A percentile compares a stretch with the other conserved stretches of the same genome.
These are phyloP conservation scores for Mantis religiosa DNA, from an alignment of 2,888 invertebrate genomes.

Conservation along the genomic window DNA sequence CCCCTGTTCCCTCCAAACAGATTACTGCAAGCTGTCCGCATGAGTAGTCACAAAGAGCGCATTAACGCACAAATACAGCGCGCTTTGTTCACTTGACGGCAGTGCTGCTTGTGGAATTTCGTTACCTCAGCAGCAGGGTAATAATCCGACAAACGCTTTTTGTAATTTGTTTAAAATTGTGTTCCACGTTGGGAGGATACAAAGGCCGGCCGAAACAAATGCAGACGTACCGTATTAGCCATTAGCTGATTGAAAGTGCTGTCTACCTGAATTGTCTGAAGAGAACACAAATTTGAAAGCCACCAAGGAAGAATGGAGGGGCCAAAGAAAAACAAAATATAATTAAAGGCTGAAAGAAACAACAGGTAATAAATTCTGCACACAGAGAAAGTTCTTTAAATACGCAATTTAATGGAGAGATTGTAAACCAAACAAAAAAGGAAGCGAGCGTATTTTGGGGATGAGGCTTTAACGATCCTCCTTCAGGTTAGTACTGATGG, in stretches of 20 bases:
- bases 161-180: neutral
- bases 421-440: neutral
- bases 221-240: neutral
- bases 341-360: neutral
- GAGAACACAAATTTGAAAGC: too few relatives aligned
- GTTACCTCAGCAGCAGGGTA: neutral
- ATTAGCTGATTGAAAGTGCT: neutral
- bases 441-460: neutral
- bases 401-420: neutral
- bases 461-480: too few relatives aligned
- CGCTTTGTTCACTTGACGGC: neutral
- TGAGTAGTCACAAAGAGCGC: neutral
- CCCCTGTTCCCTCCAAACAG: neutral
- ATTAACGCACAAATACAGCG: neutral
- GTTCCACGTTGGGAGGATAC: neutral
- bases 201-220: neutral
- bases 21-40: neutral
- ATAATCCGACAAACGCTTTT: neutral
- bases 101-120: neutral
- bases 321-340: neutral
- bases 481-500: too few relatives aligned
- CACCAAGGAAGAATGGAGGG: neutral
- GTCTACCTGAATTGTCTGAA: neutral
- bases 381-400: neutral
- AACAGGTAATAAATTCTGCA: neutral